A percentile compares a stretch with the other conserved stretches of the same genome.
Conservation (phyloP, 2,113 vertebrate species). For the Chrysochloris asiatica region DNA sequence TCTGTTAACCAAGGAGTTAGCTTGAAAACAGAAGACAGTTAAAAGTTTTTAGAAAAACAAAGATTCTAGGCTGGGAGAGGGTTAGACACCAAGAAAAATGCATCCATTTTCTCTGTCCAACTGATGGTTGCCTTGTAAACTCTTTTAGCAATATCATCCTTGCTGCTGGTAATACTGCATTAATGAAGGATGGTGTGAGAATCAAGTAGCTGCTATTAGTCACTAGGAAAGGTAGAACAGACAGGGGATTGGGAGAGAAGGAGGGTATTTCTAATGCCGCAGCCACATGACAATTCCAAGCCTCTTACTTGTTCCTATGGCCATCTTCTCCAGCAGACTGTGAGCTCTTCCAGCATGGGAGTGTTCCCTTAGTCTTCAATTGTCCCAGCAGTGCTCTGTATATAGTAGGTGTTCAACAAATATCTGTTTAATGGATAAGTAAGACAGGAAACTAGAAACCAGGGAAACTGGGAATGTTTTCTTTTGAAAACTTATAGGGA, state of each 20-base stretch:
- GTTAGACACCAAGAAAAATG: not conserved
- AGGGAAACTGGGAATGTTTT: not conserved
- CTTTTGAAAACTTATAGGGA: constrained; percentile 20
- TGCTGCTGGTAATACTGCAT: constrained; percentile 12
- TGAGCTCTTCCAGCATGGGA: not conserved
- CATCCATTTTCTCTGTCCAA: not conserved
- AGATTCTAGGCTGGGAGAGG: not conserved
- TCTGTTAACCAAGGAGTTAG: not conserved
- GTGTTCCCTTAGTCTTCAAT: not conserved
- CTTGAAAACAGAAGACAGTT: not conserved
- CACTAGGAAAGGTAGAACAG: constrained; percentile 19
- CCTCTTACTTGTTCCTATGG: constrained; percentile 8
- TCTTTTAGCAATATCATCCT: constrained; percentile 9
- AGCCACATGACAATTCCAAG: not conserved
- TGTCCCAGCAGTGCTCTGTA: not conserved
- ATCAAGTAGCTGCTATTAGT: not conserved
- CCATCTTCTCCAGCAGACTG: not conserved
- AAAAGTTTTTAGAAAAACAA: not conserved
- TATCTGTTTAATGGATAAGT: not conserved
- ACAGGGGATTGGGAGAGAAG: not conserved
- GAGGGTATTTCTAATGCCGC: not conserved
- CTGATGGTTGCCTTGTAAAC: not conserved
- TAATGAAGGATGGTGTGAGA: not conserved
- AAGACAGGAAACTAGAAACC: constrained; percentile 19
- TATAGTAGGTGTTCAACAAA: not conserved